These are phyloP conservation scores for Cecropterus lyciades DNA, from an alignment of 1,140 invertebrate species.

Conservation along the genomic window DNA sequence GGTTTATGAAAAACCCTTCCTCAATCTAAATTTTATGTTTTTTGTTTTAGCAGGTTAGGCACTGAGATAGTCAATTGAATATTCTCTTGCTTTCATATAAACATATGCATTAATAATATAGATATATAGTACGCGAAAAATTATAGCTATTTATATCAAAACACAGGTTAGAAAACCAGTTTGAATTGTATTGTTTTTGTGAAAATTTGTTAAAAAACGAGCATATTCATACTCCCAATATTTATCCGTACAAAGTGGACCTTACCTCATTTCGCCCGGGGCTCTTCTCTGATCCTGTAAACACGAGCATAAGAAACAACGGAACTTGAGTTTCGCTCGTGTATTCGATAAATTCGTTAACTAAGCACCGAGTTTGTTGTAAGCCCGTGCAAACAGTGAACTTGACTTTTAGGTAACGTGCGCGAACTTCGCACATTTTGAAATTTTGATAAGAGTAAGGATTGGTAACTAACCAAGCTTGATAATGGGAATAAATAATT, in stretches of 20 bases:
- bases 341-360: constrained; percentile 20
- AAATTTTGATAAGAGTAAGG: neutral
- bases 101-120: too few relatives aligned
- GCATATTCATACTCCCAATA: neutral
- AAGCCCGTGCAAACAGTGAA: constrained; percentile 6
- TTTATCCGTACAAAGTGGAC: constrained; percentile 5
- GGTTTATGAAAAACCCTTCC: too few relatives aligned
- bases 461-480: constrained; percentile 2
- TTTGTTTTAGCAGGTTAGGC: too few relatives aligned
- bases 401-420: constrained; percentile 13
- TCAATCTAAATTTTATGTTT: too few relatives aligned
- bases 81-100: too few relatives aligned
- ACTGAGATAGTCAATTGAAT: too few relatives aligned
- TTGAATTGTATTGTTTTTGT: too few relatives aligned
- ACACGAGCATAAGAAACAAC: constrained; percentile 27
- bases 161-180: too few relatives aligned
- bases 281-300: constrained; percentile 19
- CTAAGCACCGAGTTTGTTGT: constrained; percentile 13
- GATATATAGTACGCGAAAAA: too few relatives aligned
- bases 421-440: neutral
- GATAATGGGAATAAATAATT: neutral
- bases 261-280: constrained; percentile 14
- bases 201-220: neutral
- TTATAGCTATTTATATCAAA: too few relatives aligned
- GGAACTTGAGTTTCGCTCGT: constrained; percentile 10